Evolutionary conservation across 2,113 vertebrate species (phyloP).

Genomic region (Chaetura pelagica): DNA sequence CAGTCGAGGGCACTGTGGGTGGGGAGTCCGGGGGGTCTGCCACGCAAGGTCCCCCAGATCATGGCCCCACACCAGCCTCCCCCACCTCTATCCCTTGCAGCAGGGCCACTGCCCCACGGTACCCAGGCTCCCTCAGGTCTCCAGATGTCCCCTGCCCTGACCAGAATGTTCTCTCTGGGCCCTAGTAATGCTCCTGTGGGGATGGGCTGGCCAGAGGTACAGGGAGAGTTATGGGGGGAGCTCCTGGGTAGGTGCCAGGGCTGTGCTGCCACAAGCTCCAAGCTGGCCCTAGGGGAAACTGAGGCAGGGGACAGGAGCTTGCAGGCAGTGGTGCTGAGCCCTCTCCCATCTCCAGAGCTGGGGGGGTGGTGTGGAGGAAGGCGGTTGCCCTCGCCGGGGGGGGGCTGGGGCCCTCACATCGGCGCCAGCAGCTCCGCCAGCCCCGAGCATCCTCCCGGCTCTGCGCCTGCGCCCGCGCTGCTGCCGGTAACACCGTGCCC

Average conservation of each 20-base stretch:
- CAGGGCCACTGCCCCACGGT: not conserved
- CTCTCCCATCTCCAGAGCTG: not conserved
- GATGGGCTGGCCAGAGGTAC: accelerated
- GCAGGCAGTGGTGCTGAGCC: not conserved
- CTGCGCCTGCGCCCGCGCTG: not conserved
- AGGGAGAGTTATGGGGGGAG: accelerated
- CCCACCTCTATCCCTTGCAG: not conserved
- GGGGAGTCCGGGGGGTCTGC: not conserved
- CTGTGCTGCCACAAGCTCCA: accelerated
- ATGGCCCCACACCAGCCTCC: accelerated
- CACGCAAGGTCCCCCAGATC: not conserved
- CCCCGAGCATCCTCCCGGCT: not conserved
- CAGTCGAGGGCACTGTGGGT: not conserved
- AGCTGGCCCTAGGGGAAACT: not conserved
- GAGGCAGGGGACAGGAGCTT: not conserved
- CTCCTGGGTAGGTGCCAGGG: not conserved
- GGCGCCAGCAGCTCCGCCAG: not conserved
- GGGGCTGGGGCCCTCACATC: accelerated
- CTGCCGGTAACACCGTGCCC: conserved; percentile 31
- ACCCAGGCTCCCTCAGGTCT: accelerated
- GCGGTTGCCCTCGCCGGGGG: not conserved
- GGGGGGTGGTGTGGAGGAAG: not conserved
- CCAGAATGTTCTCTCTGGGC: not conserved
- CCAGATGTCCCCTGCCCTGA: not conserved
- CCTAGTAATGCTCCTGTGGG: not conserved